These are phyloP conservation scores for Dreissena polymorpha DNA, from an alignment of 1,140 invertebrate genomes.

Conservation along the genomic window DNA sequence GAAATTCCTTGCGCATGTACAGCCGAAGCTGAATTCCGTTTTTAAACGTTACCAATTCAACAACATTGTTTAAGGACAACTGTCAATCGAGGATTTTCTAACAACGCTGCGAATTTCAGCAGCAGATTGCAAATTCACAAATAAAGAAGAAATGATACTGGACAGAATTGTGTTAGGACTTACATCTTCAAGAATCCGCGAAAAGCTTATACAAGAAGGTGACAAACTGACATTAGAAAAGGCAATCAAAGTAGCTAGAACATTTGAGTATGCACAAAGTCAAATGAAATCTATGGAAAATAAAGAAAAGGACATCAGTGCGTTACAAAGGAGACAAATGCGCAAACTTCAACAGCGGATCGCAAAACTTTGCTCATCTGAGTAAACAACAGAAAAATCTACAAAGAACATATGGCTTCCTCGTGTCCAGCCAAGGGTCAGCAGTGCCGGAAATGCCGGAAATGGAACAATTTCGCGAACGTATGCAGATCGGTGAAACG, in stretches of 20 bases:
- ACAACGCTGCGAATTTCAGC: background rate
- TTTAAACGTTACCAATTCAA: background rate
- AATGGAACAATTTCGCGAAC: constrained; percentile 1
- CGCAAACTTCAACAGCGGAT: background rate
- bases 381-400: background rate
- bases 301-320: background rate
- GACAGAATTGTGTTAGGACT: constrained; percentile 19
- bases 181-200: constrained; percentile 16
- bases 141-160: no score
- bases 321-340: background rate
- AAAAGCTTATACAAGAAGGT: constrained; percentile 35
- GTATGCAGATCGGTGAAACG: background rate
- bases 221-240: constrained; percentile 23
- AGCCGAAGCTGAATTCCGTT: constrained; percentile 1
- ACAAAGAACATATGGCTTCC: background rate
- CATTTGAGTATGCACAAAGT: constrained; percentile 11
- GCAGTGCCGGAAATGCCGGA: background rate
- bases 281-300: constrained; percentile 13
- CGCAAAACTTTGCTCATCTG: background rate
- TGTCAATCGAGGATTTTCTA: constrained; percentile 2
- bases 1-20: background rate
- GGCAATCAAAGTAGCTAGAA: constrained; percentile 15
- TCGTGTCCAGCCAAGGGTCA: background rate
- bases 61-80: background rate
- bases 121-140: no score